Base-by-base conservation (phyloP, 2,888 invertebrate genomes). In the Exocentrus adspersus region DNA sequence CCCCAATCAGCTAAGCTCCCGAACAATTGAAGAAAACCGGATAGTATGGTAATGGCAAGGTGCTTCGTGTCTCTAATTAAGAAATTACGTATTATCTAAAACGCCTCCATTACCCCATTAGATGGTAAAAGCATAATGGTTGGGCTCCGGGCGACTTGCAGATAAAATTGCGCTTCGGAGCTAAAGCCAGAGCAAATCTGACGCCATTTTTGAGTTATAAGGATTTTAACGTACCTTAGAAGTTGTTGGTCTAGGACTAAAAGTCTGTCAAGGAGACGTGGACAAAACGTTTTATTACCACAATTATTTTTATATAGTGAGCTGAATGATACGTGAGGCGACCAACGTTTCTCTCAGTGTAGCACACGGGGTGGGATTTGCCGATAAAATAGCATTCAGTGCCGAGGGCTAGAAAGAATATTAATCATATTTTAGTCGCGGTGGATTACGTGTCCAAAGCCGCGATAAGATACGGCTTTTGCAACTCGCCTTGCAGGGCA, bases 391-490 rank as follows among this genome's bases (percentile, higher is more conserved):
- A 45, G 19, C 17, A 24, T 42, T 43, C 16, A 1, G 43, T 16
- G 28, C 17, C 56, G 46, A 17, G 56, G 74, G 75, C 75, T 75
- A 72, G 74, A 75, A 75, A 70, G 72, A 74, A 74, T 76, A 77
- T 78, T 78, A 78, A 78, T 78, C 78, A 78, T 76, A 76, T 74
- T 77, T 77, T 75, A 77, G 76, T 73, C 72, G 74, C 73, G 75
- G 77, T 64, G 76, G 75, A 78, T 78, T 77, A 77, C 75, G 72
- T 72, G 73, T 67, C 72, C 72, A 73, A 67, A 64, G 71, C 67
- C 69, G 71, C 73, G 77, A 77, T 77, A 77, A 77, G 77, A 76
- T 72, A 70, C 65, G 69, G 69, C 62, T 64, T 67, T 69, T 67
- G 70, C 67, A 57, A 24, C 28, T 57, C 56, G 19, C 60, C 62